Evolutionary conservation across 2,797 vertebrate genomes (phyloP).

Genomic region (Darevskia mixta): DNA sequence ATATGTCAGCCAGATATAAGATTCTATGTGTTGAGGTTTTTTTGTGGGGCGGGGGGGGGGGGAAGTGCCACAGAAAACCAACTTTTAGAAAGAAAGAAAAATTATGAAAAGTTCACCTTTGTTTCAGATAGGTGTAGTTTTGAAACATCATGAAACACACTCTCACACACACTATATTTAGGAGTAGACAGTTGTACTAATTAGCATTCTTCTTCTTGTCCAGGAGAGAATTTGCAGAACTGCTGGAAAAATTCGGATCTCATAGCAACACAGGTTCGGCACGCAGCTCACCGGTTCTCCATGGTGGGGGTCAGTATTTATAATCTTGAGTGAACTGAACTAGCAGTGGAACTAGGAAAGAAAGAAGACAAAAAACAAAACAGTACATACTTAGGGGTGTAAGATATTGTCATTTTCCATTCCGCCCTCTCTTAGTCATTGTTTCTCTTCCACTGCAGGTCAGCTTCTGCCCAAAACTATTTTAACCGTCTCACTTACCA

Average conservation of each 20-base stretch:
- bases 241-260: slow-evolving; percentile 90
- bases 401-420: too few relatives aligned
- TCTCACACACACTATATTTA: not conserved
- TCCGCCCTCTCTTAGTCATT: too few relatives aligned
- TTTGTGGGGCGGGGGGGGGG: too few relatives aligned
- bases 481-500: too few relatives aligned
- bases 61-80: not conserved
- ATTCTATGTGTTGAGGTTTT: too few relatives aligned
- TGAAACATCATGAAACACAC: not conserved
- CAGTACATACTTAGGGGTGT: too few relatives aligned
- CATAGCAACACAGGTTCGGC: slow-evolving; percentile 88
- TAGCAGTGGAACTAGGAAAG: too few relatives aligned
- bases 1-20: too few relatives aligned
- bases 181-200: not conserved
- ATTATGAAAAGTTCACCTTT: too few relatives aligned
- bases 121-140: not conserved
- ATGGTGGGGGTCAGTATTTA: slow-evolving; percentile 73
- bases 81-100: not conserved
- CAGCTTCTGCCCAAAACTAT: too few relatives aligned
- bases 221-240: slow-evolving; percentile 90
- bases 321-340: rapidly evolving
- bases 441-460: too few relatives aligned
- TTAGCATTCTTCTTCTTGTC: slow-evolving; percentile 13
- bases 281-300: slow-evolving; percentile 86
- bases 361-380: not conserved